Base-by-base conservation (phyloP, 2,113 vertebrate genomes). In the Phalacrocorax aristotelis region DNA sequence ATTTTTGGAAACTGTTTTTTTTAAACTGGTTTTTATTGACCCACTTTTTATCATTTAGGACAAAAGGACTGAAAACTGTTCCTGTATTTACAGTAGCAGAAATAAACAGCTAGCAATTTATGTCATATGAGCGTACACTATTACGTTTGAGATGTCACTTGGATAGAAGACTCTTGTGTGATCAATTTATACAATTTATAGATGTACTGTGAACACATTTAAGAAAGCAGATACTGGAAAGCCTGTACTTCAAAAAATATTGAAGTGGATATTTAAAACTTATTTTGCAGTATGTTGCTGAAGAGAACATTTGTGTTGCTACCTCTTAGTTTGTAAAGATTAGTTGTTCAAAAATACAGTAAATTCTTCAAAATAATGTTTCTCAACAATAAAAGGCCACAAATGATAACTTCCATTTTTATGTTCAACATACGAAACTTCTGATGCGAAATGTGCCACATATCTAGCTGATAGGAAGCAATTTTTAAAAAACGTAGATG, bases 401-500 rank as follows among this genome's bases (percentile, higher is more conserved):
- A 84, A 87, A 69, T 83, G 58, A 49, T 88, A 81, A 34, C 21
- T 87, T 90, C 40, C n/a, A 62, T 86, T 94, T 95, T 79, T 91
- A 68, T 26, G 5, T 85, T 76, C 71, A 49, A 52, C 12, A 40
- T 93, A 68, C 61, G 46, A 49, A 90, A 54, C 16, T 79, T 88
- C 51, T 83, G 23, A 44, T 69, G 46, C 61, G 69, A 95, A 91
- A 69, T 89, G 38, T 93, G 78, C 54, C 44, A 36, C 32, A 7
- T 94, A 51, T 64, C 87, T 91, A 70, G 66, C 23, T 54, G 76
- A 60, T 68, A 91, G 54, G 93, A 97, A 97, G 49, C 60, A 93
- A 70, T 18, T 75, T 84, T 76, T 86, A 61, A 7, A 48, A 48
- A 91, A 81, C 75, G 62, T 78, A 89, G 76, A 17, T 94, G 40